A percentile compares a stretch with the other conserved stretches of the same genome.
phyloP scores from a whole-genome alignment of 2,888 invertebrate genomes.

The Phyllotreta striolata region DNA sequence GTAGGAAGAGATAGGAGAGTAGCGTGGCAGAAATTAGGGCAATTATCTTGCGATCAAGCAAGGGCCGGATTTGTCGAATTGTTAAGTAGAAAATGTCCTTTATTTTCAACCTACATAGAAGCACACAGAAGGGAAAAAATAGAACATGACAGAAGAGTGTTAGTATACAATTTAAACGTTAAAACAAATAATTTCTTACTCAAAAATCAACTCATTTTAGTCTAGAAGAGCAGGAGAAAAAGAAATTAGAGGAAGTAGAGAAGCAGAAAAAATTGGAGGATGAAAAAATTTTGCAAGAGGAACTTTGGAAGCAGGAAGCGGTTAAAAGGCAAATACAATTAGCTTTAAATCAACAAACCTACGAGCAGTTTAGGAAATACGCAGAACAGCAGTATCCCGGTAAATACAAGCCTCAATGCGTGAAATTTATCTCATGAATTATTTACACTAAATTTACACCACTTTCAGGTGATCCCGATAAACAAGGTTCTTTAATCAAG shows the following conservation, averaged over 20 bases:
- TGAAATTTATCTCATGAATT: background rate
- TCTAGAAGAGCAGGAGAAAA: slow-evolving; percentile 67
- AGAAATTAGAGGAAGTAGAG: slow-evolving; percentile 67
- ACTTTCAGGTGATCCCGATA: slow-evolving; percentile 72
- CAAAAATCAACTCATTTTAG: slow-evolving; percentile 38
- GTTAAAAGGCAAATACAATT: slow-evolving; percentile 88
- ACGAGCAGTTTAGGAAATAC: slow-evolving; percentile 85
- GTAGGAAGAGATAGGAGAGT: slow-evolving; percentile 91
- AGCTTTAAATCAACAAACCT: slow-evolving; percentile 94
- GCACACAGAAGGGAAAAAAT: slow-evolving; percentile 90
- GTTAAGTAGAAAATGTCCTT: slow-evolving; percentile 85
- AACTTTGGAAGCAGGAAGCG: slow-evolving; percentile 70
- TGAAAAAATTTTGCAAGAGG: slow-evolving; percentile 70
- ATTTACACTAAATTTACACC: background rate
- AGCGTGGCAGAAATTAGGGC: slow-evolving; percentile 93
- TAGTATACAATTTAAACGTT: slow-evolving; percentile 52
- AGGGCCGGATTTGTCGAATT: slow-evolving; percentile 92
- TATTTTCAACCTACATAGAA: slow-evolving; percentile 90
- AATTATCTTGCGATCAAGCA: slow-evolving; percentile 84
- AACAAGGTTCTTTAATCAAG: slow-evolving; percentile 92
- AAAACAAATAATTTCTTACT: background rate
- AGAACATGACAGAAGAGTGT: slow-evolving; percentile 74
- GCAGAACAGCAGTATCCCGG: slow-evolving; percentile 92
- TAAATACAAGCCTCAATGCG: slow-evolving; percentile 33
- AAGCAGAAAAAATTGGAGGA: slow-evolving; percentile 69